Percentiles rank a stretch among this genome's conserved stretches.
Evolutionary conservation across 2,888 invertebrate genomes (phyloP).

Genomic region (Xylota sylvarum): DNA sequence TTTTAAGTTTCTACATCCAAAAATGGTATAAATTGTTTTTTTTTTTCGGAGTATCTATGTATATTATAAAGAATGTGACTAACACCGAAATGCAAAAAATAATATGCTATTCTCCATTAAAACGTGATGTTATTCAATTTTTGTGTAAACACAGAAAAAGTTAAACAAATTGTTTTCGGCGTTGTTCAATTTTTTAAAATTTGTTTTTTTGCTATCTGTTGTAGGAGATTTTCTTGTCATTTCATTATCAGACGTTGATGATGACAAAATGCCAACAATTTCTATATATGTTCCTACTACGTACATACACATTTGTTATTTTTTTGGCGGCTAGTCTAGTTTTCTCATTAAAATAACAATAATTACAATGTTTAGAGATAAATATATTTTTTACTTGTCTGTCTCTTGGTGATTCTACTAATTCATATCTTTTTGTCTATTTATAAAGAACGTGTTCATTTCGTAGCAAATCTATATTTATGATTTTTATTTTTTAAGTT

Average conservation of each 20-base stretch:
- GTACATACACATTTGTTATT: too few relatives aligned
- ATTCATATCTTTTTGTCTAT: background rate
- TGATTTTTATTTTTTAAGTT: background rate
- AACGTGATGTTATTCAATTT: background rate
- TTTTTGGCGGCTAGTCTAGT: too few relatives aligned
- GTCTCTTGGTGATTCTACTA: too few relatives aligned
- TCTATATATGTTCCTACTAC: too few relatives aligned
- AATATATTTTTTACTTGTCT: background rate
- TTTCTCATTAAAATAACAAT: too few relatives aligned
- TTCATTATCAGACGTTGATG: background rate
- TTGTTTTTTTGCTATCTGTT: background rate
- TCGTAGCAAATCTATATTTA: background rate
- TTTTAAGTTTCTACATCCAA: background rate
- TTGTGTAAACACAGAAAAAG: background rate
- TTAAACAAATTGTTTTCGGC: too few relatives aligned
- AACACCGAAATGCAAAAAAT: background rate
- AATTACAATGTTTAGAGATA: too few relatives aligned
- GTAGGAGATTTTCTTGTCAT: conserved; percentile 1
- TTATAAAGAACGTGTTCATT: background rate
- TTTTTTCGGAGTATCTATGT: background rate
- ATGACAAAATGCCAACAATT: background rate
- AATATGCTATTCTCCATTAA: background rate
- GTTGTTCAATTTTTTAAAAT: background rate
- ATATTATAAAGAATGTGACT: too few relatives aligned
- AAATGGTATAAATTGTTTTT: background rate